Base-by-base conservation (phyloP, 1,140 invertebrate genomes). In the Lordiphosa collinella region DNA sequence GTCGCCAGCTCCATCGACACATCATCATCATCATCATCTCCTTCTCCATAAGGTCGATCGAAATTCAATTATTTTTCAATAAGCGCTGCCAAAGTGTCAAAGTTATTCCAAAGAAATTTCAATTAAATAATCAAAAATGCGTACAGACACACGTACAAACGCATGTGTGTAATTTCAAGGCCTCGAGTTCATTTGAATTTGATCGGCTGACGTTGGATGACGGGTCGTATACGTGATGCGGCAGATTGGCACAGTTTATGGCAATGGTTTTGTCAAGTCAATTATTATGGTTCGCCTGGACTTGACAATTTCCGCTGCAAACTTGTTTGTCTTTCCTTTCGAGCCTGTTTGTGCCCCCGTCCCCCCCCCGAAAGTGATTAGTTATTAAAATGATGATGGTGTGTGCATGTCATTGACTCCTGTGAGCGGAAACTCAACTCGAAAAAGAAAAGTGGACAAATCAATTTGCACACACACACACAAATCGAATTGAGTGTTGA, bases 401-500 rank as follows among this genome's bases (percentile, higher is more conserved):
- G 63, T 55, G 53, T 57, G 35, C 37, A 8, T 71, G 59, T 64
- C 66, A 64, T 54, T 56, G 64, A 48, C 59, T 67, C 41, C 52
- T 62, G 56, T 62, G 56, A 37, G 52, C 58, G 63, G 58, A 66
- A 66, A 50, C 54, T 50, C 25, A 46, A 46, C 34, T 49, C 22
- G 37, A 18, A 57, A 38, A 40, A 51, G 18, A 53, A 44, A 44
- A 18, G 18, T 67, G 46, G 64, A 67, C 64, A 67, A 67, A 67
- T 67, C 64, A 67, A 67, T 67, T 67, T 67, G 63, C 46, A 32
- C 13, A 37, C 36, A 14, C 16, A 36, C 52, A 38, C 55, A 48
- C 40, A 68, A 79, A 76, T 78, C 74, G 68, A 79, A 78, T 78
- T 69, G 74, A 74, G 75, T 79, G 70, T 79, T 79, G 75, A 79